These are phyloP conservation scores for Drosophila niveifrons DNA, from an alignment of 2,888 invertebrate genomes.

Conservation along the genomic window DNA sequence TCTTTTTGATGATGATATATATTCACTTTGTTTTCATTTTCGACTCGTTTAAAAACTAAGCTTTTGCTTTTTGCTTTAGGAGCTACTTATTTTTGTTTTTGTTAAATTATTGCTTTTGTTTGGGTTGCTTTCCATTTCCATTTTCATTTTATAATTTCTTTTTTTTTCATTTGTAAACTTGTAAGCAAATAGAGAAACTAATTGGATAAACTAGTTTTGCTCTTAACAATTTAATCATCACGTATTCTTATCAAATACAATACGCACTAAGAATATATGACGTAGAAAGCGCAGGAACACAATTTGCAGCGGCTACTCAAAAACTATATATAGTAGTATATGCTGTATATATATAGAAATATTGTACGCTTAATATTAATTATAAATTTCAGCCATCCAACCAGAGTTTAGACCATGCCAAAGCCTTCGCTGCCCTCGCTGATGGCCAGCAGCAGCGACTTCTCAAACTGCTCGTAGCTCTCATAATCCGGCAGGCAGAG, in stretches of 20 bases:
- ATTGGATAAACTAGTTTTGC: conserved; percentile 16
- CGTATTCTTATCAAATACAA: conserved; percentile 31
- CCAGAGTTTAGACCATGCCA: conserved; percentile 86
- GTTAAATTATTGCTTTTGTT: conserved; percentile 38
- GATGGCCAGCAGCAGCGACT: conserved; percentile 94
- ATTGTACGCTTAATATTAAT: conserved; percentile 8
- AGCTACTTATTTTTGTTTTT: conserved; percentile 14
- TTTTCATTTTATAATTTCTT: conserved; percentile 11
- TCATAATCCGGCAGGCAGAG: conserved; percentile 98
- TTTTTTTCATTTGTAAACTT: conserved; percentile 22
- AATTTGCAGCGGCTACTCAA: conserved; percentile 60
- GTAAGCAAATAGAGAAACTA: conserved; percentile 26
- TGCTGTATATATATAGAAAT: conserved; percentile 2
- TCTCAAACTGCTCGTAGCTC: conserved; percentile 96
- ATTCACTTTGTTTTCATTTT: conserved; percentile 63
- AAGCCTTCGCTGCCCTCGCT: conserved; percentile 98
- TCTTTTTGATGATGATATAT: conserved; percentile 80
- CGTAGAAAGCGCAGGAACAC: conserved; percentile 74
- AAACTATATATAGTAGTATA: conserved; percentile 26
- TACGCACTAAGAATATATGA: conserved; percentile 23
- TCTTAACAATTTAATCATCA: conserved; percentile 22
- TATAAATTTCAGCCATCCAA: conserved; percentile 6
- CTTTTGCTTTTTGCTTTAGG: conserved; percentile 50
- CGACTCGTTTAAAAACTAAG: conserved; percentile 49
- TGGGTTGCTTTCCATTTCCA: conserved; percentile 31